Percentiles rank a stretch among this genome's conserved stretches.
Evolutionary conservation across 2,113 vertebrate species (phyloP).

Genomic region (Psophia crepitans): DNA sequence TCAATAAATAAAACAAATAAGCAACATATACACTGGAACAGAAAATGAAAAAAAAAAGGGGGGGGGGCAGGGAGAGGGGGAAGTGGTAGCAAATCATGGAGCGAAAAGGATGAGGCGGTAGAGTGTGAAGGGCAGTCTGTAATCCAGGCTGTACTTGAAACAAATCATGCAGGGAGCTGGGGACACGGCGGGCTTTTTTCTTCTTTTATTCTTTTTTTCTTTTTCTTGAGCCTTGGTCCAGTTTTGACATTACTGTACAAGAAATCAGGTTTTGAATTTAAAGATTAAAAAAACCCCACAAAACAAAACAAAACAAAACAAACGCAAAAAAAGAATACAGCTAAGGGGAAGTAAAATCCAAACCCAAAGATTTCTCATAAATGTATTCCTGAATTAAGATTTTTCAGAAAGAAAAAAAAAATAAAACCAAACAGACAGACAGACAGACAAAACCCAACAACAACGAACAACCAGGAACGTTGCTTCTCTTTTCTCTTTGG

Average conservation of each 20-base stretch:
- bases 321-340: slow-evolving; percentile 22
- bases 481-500: slow-evolving; percentile 17
- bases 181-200: neutral
- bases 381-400: slow-evolving; percentile 63
- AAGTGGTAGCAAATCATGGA: slow-evolving; percentile 25
- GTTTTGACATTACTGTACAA: slow-evolving; percentile 58
- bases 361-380: slow-evolving; percentile 36
- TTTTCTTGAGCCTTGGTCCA: slow-evolving; percentile 66
- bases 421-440: slow-evolving; percentile 18
- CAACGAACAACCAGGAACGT: neutral
- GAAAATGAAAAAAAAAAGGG: slow-evolving; percentile 26
- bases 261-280: slow-evolving; percentile 32
- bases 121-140: slow-evolving; percentile 14
- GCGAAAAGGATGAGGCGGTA: neutral
- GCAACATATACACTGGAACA: slow-evolving; percentile 84
- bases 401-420: slow-evolving; percentile 41
- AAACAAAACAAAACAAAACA: too few species aligned
- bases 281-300: neutral
- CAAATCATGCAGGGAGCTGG: slow-evolving; percentile 13
- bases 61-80: neutral
- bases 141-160: slow-evolving; percentile 58
- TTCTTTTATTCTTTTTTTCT: neutral
- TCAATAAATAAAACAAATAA: slow-evolving; percentile 95
- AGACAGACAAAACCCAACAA: slow-evolving; percentile 17
- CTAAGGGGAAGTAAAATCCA: slow-evolving; percentile 27